Percentiles rank a stretch among this genome's conserved stretches.
These are phyloP conservation scores for Macrotis lagotis DNA, from an alignment of 2,113 vertebrate species.

Conservation along the genomic window DNA sequence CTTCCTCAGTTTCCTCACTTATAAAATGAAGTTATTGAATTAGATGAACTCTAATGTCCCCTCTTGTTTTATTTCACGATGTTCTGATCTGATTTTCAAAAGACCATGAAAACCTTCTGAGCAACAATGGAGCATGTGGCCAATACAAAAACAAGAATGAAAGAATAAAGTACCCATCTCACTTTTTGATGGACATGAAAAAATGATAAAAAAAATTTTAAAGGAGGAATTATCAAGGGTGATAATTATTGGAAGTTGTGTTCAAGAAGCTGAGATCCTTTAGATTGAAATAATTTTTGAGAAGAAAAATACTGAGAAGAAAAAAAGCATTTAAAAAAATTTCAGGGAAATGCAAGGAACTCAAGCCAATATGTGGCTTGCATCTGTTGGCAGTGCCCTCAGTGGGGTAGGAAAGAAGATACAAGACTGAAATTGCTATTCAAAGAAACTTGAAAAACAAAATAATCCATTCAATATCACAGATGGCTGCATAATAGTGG, in stretches of 20 bases:
- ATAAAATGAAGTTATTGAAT: neutral
- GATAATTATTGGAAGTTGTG: constrained; percentile 66
- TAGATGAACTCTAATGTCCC: neutral
- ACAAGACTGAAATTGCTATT: constrained; percentile 80
- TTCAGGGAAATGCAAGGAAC: constrained; percentile 70
- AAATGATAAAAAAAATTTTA: constrained; percentile 50
- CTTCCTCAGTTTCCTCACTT: neutral
- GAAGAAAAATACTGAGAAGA: constrained; percentile 59
- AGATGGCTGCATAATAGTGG: constrained; percentile 78
- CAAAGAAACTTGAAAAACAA: constrained; percentile 78
- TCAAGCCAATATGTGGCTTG: constrained; percentile 70
- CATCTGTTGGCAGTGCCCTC: constrained; percentile 75
- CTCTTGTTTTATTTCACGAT: neutral
- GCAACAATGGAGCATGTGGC: neutral
- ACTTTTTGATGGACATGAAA: constrained; percentile 53
- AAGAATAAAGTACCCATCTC: constrained; percentile 27
- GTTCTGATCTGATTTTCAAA: neutral
- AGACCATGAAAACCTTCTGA: neutral
- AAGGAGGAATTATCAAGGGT: constrained; percentile 51
- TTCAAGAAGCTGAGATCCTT: constrained; percentile 65
- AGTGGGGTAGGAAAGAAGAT: constrained; percentile 75
- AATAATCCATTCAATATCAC: constrained; percentile 78
- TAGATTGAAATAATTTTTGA: constrained; percentile 58
- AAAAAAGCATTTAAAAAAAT: constrained; percentile 36
- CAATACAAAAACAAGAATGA: neutral